Base-by-base conservation (phyloP, 2,888 invertebrate species). In the Lochmaea capreae region DNA sequence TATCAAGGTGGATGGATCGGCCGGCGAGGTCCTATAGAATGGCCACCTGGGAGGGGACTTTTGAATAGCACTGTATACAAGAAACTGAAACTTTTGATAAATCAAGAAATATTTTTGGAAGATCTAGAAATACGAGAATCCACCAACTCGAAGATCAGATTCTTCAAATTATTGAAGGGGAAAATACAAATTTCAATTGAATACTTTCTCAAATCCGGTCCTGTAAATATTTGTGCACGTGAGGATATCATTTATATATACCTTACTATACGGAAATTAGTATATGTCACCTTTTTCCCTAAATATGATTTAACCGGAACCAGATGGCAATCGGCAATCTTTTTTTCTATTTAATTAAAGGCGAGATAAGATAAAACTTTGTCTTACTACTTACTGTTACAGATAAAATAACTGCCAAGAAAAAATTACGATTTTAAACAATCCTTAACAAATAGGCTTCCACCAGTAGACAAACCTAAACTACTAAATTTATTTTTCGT, bases 191-290 rank as follows among this genome's bases (percentile, higher is more conserved):
- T 49, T n/a, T n/a, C 2, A n/a, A 49, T 14, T 14, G 14, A 49
- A 49, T n/a, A 12, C 2, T 4, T 49, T 49, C 14, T 49, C 1
- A 49, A 49, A 22, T 0, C 18, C 58, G 61, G 39, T 59, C 59
- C 49, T 67, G 67, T 58, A 11, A 11, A 58, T 73, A 75, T 75
- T 75, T 75, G 72, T 72, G 49, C 75, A 73, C 75, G 73, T 75
- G 75, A 73, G 70, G 65, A 39, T 66, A 67, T 70, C 18, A 18
- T 70, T 70, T 49, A 33, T 49, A 12, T 67, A 39, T 18, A 72
- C 22, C 46, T 16, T 61, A 67, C 33, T 66, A 66, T 59, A 46
- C 66, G 66, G 66, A 71, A 71, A 71, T 71, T 71, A 71, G 65
- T 63, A 26, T 70, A 70, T 54, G 42, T 61, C 62, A 61, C 57